Base-by-base conservation (phyloP, 1,140 invertebrate genomes). In the Drosophila truncata region DNA sequence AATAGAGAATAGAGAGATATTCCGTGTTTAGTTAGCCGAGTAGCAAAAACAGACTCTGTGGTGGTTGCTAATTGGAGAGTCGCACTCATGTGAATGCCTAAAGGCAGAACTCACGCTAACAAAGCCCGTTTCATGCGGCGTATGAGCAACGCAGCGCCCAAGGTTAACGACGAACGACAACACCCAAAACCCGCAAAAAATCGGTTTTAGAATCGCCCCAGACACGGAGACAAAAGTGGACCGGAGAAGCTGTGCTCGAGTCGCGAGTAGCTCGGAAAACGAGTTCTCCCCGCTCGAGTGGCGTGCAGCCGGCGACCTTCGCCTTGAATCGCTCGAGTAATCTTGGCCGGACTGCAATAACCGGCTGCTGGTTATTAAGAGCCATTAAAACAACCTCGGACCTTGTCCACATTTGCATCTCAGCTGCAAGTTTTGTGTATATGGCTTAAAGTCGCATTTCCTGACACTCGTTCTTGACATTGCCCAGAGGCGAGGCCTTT, bases 191-290 rank as follows among this genome's bases (percentile, higher is more conserved):
- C 46, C 35, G 70, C 70, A 72, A 72, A 57, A 44, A 59, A 54
- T 70, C 27, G 46, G 58, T 55, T 72, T 62, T 67, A 86, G 75
- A 86, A 79, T 58, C 73, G 63, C 11, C 67, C 16, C 49, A 61
- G 41, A 50, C 31, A 27, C 47, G 41, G 33, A 42, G 35, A 50
- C 14, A 75, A 49, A 60, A 52, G 39, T 25, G 18, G 37, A 50
- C 41, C 16, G 65, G 54, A 59, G 84, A 88, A 87, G 84, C 83
- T 88, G 84, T 49, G 27, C 29, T 42, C 60, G 59, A 73, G n/a
- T 25, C 27, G 23, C 35, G 44, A 59, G 20, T 52, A 39, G 29
- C 44, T 44, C 39, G 49, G 37, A 62, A 71, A 81, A 81, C 55
- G 33, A 57, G 78, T 73, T 76, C 73, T 65, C 47, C 39, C 50